Conservation (phyloP, 2,797 vertebrate genomes). For the Onychomys arenicola region DNA sequence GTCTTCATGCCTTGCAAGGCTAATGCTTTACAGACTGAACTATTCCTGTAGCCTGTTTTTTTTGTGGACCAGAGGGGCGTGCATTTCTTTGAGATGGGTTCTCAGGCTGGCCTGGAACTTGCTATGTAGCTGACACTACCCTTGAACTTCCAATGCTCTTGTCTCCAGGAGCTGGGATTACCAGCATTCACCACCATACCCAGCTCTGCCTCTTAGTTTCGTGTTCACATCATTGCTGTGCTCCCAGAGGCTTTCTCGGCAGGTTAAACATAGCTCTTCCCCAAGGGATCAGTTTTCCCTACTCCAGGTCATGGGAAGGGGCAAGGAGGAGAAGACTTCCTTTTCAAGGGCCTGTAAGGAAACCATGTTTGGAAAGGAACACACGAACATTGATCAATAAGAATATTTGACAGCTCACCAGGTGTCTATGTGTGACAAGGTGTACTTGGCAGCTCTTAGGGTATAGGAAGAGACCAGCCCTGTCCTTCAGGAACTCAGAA, state of each 20-base stretch:
- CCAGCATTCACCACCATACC: not conserved
- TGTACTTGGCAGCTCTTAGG: not conserved
- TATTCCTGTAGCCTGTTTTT: not conserved
- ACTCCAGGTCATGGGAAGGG: constrained; percentile 69
- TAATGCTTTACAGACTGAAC: not conserved
- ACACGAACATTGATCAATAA: not conserved
- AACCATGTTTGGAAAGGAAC: constrained; percentile 43
- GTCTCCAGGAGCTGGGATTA: not conserved
- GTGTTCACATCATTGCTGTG: not conserved
- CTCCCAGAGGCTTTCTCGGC: constrained; percentile 29
- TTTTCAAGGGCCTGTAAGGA: constrained; percentile 51
- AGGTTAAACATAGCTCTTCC: constrained; percentile 65
- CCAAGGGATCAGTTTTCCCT: constrained; percentile 45
- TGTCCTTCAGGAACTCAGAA: not conserved
- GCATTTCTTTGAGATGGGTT: not conserved
- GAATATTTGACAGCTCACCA: not conserved
- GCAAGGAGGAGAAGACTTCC: constrained; percentile 54
- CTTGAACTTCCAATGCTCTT: not conserved
- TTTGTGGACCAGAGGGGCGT: rapidly evolving
- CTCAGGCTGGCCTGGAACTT: not conserved
- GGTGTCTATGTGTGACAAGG: not conserved
- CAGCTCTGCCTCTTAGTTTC: not conserved
- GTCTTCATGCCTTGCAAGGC: not conserved
- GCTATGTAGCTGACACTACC: not conserved
- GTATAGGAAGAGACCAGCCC: not conserved